phyloP scores from a whole-genome alignment of 2,888 invertebrate genomes.

The Polydrusus cervinus region DNA sequence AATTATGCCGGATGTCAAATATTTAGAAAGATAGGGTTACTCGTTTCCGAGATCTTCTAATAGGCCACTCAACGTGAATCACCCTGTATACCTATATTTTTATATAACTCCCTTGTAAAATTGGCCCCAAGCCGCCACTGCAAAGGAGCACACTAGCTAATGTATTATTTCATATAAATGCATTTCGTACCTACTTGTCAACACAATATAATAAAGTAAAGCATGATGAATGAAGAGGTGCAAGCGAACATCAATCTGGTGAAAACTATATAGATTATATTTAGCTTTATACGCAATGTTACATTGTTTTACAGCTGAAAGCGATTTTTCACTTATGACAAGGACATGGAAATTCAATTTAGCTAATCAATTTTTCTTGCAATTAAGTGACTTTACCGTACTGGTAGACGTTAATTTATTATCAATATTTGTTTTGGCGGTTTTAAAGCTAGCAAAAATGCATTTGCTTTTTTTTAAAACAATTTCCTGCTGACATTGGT shows the following conservation, averaged over 20 bases:
- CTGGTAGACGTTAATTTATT: constrained; percentile 18
- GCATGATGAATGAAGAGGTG: constrained; percentile 42
- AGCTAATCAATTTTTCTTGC: constrained; percentile 45
- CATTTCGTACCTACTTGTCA: not conserved
- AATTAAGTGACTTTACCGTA: constrained; percentile 32
- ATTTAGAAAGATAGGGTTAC: too few relatives aligned
- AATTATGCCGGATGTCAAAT: too few relatives aligned
- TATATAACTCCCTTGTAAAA: too few relatives aligned
- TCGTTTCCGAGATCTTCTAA: too few relatives aligned
- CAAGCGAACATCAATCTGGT: constrained; percentile 40
- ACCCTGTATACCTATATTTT: too few relatives aligned
- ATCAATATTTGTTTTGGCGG: constrained; percentile 4
- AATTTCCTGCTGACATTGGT: too few relatives aligned
- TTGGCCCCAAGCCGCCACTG: too few relatives aligned
- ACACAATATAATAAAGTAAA: constrained; percentile 24
- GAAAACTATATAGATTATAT: constrained; percentile 52
- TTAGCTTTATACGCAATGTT: constrained; percentile 46
- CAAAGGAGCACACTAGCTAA: not conserved
- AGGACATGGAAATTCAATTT: constrained; percentile 49
- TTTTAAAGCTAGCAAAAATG: not conserved
- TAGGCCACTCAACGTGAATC: too few relatives aligned
- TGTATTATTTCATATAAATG: not conserved
- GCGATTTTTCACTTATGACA: constrained; percentile 53
- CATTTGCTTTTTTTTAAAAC: not conserved
- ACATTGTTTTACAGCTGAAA: constrained; percentile 46